Percentiles rank a stretch among this genome's conserved stretches.
phyloP scores from a whole-genome alignment of 2,113 vertebrate genomes.

The Oreochromis tanganicae region DNA sequence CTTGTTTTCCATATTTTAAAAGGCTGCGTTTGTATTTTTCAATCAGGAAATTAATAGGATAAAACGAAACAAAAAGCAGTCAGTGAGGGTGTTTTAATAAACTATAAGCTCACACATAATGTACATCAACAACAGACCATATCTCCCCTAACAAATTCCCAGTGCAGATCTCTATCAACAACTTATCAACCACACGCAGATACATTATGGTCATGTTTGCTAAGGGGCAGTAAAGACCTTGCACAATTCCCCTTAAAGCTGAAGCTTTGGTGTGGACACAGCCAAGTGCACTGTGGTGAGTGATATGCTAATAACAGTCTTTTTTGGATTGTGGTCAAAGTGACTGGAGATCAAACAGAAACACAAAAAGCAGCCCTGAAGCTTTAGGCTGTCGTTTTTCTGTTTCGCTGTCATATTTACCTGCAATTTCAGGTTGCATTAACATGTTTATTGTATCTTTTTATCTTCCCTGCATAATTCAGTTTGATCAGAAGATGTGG shows the following conservation, averaged over 20 bases:
- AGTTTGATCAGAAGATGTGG: not conserved
- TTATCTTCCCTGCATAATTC: not conserved
- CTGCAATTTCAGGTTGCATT: not conserved
- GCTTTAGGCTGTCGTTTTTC: not conserved
- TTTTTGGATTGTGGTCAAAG: constrained; percentile 29
- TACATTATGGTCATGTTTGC: not conserved
- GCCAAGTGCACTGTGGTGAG: constrained; percentile 13
- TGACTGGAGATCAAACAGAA: constrained; percentile 33
- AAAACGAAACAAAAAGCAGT: not conserved
- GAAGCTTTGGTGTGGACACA: constrained; percentile 1
- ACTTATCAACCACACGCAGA: constrained; percentile 50
- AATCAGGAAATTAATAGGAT: not conserved
- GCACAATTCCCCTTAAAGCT: constrained; percentile 5
- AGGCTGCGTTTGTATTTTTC: not conserved
- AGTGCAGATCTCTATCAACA: constrained; percentile 24
- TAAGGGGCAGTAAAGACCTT: constrained; percentile 22
- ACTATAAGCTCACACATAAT: not conserved
- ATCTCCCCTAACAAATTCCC: constrained; percentile 28
- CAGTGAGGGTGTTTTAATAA: not conserved
- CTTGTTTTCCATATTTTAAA: not conserved
- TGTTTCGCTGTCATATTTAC: not conserved
- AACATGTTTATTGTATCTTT: not conserved
- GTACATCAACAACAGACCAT: constrained; percentile 4
- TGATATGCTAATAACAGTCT: constrained; percentile 47
- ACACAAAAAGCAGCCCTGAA: not conserved